Evolutionary conservation across 2,797 vertebrate species (phyloP).

Genomic region (Lerista edwardsae): DNA sequence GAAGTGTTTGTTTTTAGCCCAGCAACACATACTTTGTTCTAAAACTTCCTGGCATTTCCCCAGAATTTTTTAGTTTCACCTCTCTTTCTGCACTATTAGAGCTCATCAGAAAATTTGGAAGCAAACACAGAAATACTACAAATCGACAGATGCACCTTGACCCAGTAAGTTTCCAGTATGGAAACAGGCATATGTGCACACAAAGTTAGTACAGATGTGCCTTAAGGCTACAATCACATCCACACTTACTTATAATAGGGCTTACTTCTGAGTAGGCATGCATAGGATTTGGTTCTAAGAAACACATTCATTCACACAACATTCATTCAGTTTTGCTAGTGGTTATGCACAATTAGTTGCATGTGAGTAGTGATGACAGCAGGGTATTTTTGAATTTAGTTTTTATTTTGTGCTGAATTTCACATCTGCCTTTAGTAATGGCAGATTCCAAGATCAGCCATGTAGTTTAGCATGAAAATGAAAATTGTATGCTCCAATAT

Average conservation of each 20-base stretch:
- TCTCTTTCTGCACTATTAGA: neutral
- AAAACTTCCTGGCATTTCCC: fast-evolving
- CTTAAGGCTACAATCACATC: no score
- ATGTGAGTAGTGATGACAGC: neutral
- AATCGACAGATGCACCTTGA: neutral
- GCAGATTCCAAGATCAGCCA: neutral
- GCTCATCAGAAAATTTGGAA: neutral
- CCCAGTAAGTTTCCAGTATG: no score
- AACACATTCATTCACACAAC: neutral
- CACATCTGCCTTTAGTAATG: neutral
- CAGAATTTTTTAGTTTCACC: neutral
- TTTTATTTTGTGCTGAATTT: neutral
- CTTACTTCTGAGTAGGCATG: no score
- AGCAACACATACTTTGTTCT: neutral
- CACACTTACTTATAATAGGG: no score
- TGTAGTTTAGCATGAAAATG: neutral
- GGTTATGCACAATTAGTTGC: no score
- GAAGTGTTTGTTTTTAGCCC: neutral
- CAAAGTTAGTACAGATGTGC: neutral
- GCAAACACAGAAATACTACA: fast-evolving
- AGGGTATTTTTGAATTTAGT: neutral
- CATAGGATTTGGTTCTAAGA: no score
- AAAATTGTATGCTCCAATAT: neutral
- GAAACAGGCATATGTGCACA: neutral
- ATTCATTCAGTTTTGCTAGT: neutral